Evolutionary conservation across 1,140 invertebrate species (phyloP).

Genomic region (Solenopsis invicta): DNA sequence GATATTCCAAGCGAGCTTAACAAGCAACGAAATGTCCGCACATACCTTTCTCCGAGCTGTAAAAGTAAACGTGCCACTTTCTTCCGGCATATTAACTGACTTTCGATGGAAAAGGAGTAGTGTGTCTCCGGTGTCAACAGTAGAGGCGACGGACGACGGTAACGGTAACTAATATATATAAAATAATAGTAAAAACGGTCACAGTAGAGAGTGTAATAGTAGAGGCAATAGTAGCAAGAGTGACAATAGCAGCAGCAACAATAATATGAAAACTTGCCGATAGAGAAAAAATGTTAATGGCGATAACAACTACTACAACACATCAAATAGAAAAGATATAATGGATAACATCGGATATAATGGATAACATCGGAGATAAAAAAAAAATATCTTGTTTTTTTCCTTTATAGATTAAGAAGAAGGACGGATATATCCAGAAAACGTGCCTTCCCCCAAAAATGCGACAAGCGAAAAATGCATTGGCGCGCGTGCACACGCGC

Average conservation of each 20-base stretch:
- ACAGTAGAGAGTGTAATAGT: conserved; percentile 57
- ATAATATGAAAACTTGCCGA: conserved; percentile 64
- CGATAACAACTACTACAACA: conserved; percentile 59
- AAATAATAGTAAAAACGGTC: conserved; percentile 57
- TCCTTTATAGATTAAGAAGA: conserved; percentile 13
- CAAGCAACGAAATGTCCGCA: conserved; percentile 53
- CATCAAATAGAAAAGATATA: conserved; percentile 42
- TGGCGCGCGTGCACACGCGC: conserved; percentile 3
- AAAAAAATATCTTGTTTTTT: conserved; percentile 59
- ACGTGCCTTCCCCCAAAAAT: conserved; percentile 30
- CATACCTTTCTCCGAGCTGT: conserved; percentile 71
- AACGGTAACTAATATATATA: conserved; percentile 59
- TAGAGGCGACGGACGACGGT: conserved; percentile 26
- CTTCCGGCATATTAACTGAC: conserved; percentile 67
- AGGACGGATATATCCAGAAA: background rate
- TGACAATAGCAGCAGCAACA: conserved; percentile 63
- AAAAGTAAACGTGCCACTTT: conserved; percentile 68
- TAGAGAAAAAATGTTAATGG: conserved; percentile 62
- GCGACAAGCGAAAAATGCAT: background rate
- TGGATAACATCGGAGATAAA: conserved; percentile 63
- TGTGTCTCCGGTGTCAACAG: conserved; percentile 36
- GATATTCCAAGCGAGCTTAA: conserved; percentile 44
- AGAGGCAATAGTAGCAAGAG: conserved; percentile 56
- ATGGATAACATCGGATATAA: conserved; percentile 64
- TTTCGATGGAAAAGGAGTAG: conserved; percentile 35